phyloP scores from a whole-genome alignment of 2,797 vertebrate species.

The Aselliscus stoliczkanus region DNA sequence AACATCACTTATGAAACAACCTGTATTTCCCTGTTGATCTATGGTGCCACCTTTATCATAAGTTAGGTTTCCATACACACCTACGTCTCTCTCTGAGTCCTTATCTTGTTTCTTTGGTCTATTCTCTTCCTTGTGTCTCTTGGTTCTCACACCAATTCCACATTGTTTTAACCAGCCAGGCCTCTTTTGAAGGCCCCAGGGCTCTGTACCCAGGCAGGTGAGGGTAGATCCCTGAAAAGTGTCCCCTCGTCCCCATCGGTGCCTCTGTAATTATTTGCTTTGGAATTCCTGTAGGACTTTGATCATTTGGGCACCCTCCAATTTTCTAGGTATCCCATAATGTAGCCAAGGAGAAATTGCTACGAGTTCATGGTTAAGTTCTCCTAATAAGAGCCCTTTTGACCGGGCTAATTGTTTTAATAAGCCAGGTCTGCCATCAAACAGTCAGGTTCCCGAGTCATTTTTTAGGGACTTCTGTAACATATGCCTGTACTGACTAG shows the following conservation, averaged over 20 bases:
- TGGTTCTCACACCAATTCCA: too few species aligned
- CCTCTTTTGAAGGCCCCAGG: not conserved
- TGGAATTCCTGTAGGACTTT: not conserved
- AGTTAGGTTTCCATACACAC: not conserved
- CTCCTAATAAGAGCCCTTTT: not conserved
- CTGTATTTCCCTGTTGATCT: too few species aligned
- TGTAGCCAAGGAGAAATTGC: not conserved
- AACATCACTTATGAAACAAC: not conserved
- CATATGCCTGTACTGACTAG: not conserved
- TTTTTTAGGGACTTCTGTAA: not conserved
- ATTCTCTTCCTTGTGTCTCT: not conserved
- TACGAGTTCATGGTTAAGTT: not conserved
- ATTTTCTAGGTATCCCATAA: not conserved
- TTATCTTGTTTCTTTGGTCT: not conserved
- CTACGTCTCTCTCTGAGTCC: not conserved
- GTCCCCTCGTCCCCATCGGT: rapidly evolving
- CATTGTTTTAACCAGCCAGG: not conserved
- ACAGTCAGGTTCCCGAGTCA: not conserved
- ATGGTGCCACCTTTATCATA: too few species aligned
- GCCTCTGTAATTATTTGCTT: not conserved
- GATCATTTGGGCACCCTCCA: not conserved
- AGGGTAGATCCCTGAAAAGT: not conserved
- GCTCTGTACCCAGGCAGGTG: not conserved
- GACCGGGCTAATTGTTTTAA: not conserved
- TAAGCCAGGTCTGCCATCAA: not conserved